Evolutionary conservation across 2,113 vertebrate species (phyloP).

Genomic region (Plotosus lineatus): DNA sequence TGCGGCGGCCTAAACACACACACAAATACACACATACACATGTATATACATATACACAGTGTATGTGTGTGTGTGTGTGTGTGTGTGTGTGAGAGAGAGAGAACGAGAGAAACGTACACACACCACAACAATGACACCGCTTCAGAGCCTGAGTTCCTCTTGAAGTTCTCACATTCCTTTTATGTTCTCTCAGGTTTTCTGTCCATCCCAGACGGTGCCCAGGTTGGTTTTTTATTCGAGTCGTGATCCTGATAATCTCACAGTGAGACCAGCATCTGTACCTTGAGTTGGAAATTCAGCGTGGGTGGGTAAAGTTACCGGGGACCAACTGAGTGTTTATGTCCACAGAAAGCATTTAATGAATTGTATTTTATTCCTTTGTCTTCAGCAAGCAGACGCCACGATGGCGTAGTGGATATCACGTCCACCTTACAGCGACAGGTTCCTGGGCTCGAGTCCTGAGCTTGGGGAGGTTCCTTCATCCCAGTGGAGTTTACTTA

Average conservation of each 20-base stretch:
- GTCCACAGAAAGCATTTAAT: background rate
- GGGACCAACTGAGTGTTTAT: background rate
- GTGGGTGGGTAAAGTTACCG: too few relatives aligned
- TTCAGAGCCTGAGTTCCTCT: constrained; percentile 24
- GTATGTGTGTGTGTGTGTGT: too few relatives aligned
- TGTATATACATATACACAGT: constrained; percentile 19
- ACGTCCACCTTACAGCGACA: too few relatives aligned
- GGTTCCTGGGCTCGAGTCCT: too few relatives aligned
- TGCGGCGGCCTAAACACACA: background rate
- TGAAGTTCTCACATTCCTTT: constrained; percentile 11
- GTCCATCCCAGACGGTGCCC: background rate
- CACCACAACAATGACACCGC: constrained; percentile 39
- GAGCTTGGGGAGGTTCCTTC: too few relatives aligned
- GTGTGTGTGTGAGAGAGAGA: too few relatives aligned
- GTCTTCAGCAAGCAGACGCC: background rate
- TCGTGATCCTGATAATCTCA: too few relatives aligned
- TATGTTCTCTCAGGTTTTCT: background rate
- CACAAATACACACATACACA: constrained; percentile 19
- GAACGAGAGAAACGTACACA: too few relatives aligned
- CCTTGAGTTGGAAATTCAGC: background rate
- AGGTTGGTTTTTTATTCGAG: background rate
- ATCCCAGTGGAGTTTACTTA: too few relatives aligned
- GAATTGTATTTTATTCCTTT: background rate
- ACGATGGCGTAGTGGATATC: too few relatives aligned
- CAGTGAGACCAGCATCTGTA: too few relatives aligned